Evolutionary conservation across 2,113 vertebrate genomes (phyloP), one percentile per base, ranked within the genome.

Genomic region (Lepisosteus osseus): DNA sequence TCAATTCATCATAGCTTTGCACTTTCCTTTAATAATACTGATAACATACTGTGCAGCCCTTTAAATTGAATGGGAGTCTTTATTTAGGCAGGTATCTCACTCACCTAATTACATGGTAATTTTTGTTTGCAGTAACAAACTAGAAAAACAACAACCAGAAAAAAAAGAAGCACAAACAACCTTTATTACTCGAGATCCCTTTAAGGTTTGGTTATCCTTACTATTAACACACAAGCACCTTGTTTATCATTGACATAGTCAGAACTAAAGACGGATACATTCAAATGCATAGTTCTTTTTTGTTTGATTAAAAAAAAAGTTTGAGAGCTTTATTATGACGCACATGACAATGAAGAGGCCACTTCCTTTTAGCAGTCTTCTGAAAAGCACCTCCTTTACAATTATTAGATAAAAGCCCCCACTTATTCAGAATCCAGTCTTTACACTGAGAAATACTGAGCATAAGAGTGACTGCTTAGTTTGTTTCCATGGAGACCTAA

Each of bases 401-500:
- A 92, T 93, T 93, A 93, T 88, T 88, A 90, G 93, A 94, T 92
- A 93, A 92, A 91, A 93, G 91, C 88, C 89, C 80, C 92, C 86
- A 92, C 87, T 93, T 91, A 89, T 86, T 88, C 67, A 72, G 81
- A 82, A 85, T 83, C 92, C 86, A 80, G 86, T 84, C 88, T 90
- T 90, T 86, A 90, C 89, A 88, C 73, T 87, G 87, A 93, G 84
- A 84, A 84, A 89, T 89, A 87, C 83, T 86, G 82, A 90, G 89
- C 89, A 85, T 88, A 84, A 89, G 83, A 90, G 82, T 77, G 88
- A 86, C 89, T 91, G 92, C 88, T 94, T 90, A 86, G 90, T 88
- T 86, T 57, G 94, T 98, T 95, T 90, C 95, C 95, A 93, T 96
- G 94, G 94, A 86, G 92, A 97, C 94, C 83, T 84, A 88, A 88